These are phyloP conservation scores for Reticulitermes lucifugus DNA, from an alignment of 2,888 invertebrate species.

Conservation along the genomic window DNA sequence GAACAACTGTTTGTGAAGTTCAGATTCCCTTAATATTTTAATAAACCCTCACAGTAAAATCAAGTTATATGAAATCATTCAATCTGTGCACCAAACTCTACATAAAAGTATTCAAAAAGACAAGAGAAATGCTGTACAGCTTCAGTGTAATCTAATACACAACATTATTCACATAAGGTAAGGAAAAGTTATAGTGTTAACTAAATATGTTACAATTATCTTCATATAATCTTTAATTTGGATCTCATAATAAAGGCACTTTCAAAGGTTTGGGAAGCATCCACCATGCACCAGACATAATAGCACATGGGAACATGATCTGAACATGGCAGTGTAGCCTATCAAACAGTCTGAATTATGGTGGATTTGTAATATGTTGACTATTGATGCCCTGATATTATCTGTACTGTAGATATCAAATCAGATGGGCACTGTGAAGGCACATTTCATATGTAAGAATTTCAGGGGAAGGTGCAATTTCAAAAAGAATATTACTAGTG, in stretches of 20 bases:
- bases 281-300: conserved; percentile 26
- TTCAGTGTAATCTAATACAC: conserved; percentile 3
- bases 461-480: conserved; percentile 21
- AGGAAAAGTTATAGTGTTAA: neutral
- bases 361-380: neutral
- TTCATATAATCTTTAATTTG: conserved; percentile 21
- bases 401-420: neutral
- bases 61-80: neutral
- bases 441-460: neutral
- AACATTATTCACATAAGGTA: conserved; percentile 12
- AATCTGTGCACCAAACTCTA: neutral
- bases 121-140: conserved; percentile 19
- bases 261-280: conserved; percentile 36
- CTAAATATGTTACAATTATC: neutral
- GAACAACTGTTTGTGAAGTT: neutral
- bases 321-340: conserved; percentile 35
- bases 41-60: neutral
- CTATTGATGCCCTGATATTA: neutral
- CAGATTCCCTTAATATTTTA: neutral
- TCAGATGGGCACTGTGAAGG: conserved; percentile 12
- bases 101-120: conserved; percentile 13
- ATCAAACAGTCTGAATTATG: neutral
- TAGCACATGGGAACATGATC: conserved; percentile 16
- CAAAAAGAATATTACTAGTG: neutral
- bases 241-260: conserved; percentile 34